Evolutionary conservation across 30 jellyfish, hydroid and myxozoan genomes (phyloP), one percentile per base, ranked within the genome.

Genomic region (Chrysaora quinquecirrha): DNA sequence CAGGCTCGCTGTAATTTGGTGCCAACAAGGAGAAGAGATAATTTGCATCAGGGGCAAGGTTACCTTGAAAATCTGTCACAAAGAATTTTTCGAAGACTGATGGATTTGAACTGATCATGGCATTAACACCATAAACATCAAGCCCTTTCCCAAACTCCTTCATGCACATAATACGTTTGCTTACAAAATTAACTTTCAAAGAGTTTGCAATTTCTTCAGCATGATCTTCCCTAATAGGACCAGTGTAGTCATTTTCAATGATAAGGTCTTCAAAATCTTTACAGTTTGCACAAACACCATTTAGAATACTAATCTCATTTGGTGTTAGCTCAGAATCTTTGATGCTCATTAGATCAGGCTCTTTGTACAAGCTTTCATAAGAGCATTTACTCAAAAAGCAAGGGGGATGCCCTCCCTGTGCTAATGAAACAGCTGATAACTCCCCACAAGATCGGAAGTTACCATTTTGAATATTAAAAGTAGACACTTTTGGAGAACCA

Each of bases 331-430:
- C 72, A 20, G 11, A 4, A 20, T 58, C 32, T 19, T 25, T 58
- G 28, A 25, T 22, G 12, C 20, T 58, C 32, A 58, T 58, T 20
- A 58, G 9, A 19, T 25, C 72, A 4, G 72, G 9, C 9, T 58
- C 28, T 20, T 25, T 25, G 32, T 6, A 25, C 72, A 19, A 11
- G 9, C 11, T 22, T 25, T 19, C 32, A 58, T 43, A 43, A 6
- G 58, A 43, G 16, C 58, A 43, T 43, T 43, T 9, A 6, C 58
- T 16, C 9, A 76, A 28, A 54, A 76, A 76, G 20, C 82, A 52
- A 20, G 88, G 83, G 20, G 88, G 81, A 7, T 82, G 76, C 22
- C 65, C 83, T 23, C 82, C 82, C 11, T 76, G 82, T n/a, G 82
- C 61, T 22, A 76, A 34, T n/a, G 4, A n/a, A 43, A 28, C 67